Evolutionary conservation across 2,888 invertebrate genomes (phyloP).

Genomic region (Chrysopilus asiliformis): DNA sequence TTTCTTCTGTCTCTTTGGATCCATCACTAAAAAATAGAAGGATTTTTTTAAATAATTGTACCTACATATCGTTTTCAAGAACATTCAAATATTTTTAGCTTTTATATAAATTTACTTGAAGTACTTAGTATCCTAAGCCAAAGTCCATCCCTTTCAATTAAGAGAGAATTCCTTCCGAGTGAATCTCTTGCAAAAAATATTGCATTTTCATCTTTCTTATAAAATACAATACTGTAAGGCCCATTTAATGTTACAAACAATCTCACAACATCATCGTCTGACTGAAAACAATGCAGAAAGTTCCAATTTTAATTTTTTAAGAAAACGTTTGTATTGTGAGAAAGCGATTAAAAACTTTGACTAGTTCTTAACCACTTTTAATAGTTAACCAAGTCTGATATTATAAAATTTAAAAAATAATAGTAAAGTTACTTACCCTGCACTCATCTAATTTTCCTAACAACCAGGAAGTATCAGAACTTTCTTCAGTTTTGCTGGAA

Average conservation of each 20-base stretch:
- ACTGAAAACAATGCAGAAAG: conserved; percentile 15
- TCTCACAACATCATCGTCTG: conserved; percentile 22
- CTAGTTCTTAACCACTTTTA: too few relatives aligned
- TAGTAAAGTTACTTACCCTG: conserved; percentile 6
- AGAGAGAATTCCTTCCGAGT: conserved; percentile 73
- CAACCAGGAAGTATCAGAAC: conserved; percentile 43
- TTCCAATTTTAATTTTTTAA: too few relatives aligned
- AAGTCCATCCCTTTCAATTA: conserved; percentile 42
- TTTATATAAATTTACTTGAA: conserved; percentile 30
- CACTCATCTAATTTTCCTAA: conserved; percentile 30
- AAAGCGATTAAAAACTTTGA: too few relatives aligned
- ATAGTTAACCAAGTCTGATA: neutral
- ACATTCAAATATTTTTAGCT: neutral
- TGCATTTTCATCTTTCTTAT: conserved; percentile 40
- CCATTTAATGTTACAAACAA: conserved; percentile 54
- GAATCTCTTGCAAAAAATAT: conserved; percentile 77
- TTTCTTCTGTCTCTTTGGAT: conserved; percentile 25
- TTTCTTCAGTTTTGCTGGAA: conserved; percentile 28
- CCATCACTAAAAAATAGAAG: conserved; percentile 1
- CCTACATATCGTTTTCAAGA: neutral
- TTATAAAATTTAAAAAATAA: neutral
- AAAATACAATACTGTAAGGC: conserved; percentile 74
- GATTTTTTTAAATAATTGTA: neutral
- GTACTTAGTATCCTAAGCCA: conserved; percentile 39
- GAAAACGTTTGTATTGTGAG: too few relatives aligned